These are phyloP conservation scores for Metopolophium dirhodum DNA, from an alignment of 1,140 invertebrate genomes.

Conservation along the genomic window DNA sequence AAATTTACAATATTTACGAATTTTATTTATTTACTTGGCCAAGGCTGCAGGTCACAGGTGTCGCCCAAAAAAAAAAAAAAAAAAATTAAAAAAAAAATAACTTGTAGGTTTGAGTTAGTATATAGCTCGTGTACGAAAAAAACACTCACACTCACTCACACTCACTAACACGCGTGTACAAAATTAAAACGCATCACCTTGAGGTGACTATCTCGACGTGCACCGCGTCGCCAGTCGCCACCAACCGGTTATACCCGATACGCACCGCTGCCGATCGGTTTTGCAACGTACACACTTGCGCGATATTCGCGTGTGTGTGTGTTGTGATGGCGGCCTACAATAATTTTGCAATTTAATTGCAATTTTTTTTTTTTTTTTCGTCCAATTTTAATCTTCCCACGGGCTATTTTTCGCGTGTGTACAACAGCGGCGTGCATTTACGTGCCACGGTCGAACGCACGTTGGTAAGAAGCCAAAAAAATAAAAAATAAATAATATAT, in stretches of 20 bases:
- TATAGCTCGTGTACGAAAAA: slow-evolving; percentile 26
- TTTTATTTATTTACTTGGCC: slow-evolving; percentile 51
- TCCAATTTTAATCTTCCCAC: slow-evolving; percentile 45
- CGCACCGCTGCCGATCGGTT: slow-evolving; percentile 36
- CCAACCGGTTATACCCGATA: slow-evolving; percentile 41
- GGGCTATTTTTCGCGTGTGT: not conserved
- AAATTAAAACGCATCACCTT: slow-evolving; percentile 55
- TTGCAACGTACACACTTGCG: slow-evolving; percentile 5
- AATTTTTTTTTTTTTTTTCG: not conserved
- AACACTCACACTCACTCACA: not conserved
- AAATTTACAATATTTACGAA: not conserved
- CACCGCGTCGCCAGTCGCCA: slow-evolving; percentile 2
- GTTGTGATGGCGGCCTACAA: slow-evolving; percentile 28
- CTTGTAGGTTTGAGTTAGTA: not conserved
- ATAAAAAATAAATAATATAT: not conserved
- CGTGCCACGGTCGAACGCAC: not conserved
- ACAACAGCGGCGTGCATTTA: not conserved
- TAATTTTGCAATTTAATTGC: slow-evolving; percentile 43
- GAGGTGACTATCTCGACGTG: slow-evolving; percentile 44
- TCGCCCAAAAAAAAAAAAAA: not conserved
- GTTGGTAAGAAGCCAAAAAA: slow-evolving; percentile 38
- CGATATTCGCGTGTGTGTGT: not conserved
- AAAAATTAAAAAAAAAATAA: too few relatives aligned
- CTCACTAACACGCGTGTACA: not conserved
- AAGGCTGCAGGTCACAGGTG: not conserved